Evolutionary conservation across 2,888 invertebrate species (phyloP).

Genomic region (Sminthurinus aureus): DNA sequence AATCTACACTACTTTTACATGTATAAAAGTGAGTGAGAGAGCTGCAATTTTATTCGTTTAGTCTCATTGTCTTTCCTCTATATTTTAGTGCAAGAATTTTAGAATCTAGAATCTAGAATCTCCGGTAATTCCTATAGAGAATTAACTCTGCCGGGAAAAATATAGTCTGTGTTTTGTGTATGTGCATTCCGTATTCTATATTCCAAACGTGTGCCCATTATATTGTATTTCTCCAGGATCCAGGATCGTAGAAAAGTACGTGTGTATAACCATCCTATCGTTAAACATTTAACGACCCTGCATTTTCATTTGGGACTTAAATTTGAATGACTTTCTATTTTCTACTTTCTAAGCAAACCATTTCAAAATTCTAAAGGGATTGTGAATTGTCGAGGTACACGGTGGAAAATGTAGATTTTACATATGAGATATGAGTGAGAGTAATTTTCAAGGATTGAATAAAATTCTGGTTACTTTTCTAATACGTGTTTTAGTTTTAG

Average conservation of each 20-base stretch:
- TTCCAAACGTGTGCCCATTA: too few relatives aligned
- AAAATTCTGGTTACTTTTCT: not conserved
- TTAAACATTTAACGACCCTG: not conserved
- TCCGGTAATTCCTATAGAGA: not conserved
- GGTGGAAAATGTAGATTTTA: too few relatives aligned
- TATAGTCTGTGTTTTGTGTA: not conserved
- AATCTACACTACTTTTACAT: not conserved
- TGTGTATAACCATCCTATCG: too few relatives aligned
- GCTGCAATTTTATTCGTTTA: not conserved
- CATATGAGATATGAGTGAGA: too few relatives aligned
- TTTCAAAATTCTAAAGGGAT: too few relatives aligned
- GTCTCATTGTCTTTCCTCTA: constrained; percentile 2
- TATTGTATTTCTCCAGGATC: too few relatives aligned
- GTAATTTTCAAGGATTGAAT: too few relatives aligned
- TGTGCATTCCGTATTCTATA: not conserved
- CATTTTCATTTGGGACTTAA: not conserved
- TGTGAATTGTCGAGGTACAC: too few relatives aligned
- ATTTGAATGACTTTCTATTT: not conserved
- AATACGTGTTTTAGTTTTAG: too few relatives aligned
- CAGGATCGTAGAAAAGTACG: not conserved
- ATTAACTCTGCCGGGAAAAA: constrained; percentile 13
- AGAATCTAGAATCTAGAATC: not conserved
- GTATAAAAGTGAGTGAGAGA: not conserved
- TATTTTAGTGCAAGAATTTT: not conserved
- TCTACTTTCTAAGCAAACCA: not conserved